Evolutionary conservation across 1,140 invertebrate species (phyloP), one percentile per base, ranked within the genome.

Genomic region (Drosophila yakuba): DNA sequence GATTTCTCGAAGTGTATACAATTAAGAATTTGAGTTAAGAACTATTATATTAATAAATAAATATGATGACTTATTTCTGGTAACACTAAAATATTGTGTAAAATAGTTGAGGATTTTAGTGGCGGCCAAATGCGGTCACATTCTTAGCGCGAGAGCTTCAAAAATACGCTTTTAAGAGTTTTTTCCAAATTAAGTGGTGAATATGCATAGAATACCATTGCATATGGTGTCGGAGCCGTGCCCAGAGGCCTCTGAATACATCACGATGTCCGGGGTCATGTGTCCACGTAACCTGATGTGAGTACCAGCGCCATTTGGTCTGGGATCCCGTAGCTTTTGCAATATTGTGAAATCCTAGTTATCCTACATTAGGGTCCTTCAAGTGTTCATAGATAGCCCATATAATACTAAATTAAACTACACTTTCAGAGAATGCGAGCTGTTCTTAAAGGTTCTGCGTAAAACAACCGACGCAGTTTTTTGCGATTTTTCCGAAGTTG

Each of bases 271-370:
- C 7, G 8, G 1, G 12, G 50, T 61, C 23, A 35, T 61, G 47
- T 60, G 50, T 52, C 69, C 58, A 2, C 68, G 60, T 10, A 83
- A 82, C 64, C 7, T 79, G 1, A 83, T 82, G 80, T 82, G 52
- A 68, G 75, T 54, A 48, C 6, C 20, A 32, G 52, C 10, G 15
- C 4, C 14, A 8, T 14, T 43, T 14, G 25, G 2, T 25, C 2
- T 14, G 15, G 10, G 11, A 35, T 11, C 23, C 15, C 11, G 15
- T 10, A 35, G 15, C 5, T 36, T 36, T 52, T 5, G 10, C 15
- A 52, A 17, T 14, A 20, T 20, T 36, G 50, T 11, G 32, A 52
- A 52, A 52, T 52, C 1, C 15, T 36, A 10, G 3, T 39, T 32
- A 23, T 55, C 28, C 25, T 43, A 32, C 25, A 1, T 11, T 23